These are phyloP conservation scores for Coenobita brevimanus DNA, from an alignment of 1,140 invertebrate species.

Conservation along the genomic window DNA sequence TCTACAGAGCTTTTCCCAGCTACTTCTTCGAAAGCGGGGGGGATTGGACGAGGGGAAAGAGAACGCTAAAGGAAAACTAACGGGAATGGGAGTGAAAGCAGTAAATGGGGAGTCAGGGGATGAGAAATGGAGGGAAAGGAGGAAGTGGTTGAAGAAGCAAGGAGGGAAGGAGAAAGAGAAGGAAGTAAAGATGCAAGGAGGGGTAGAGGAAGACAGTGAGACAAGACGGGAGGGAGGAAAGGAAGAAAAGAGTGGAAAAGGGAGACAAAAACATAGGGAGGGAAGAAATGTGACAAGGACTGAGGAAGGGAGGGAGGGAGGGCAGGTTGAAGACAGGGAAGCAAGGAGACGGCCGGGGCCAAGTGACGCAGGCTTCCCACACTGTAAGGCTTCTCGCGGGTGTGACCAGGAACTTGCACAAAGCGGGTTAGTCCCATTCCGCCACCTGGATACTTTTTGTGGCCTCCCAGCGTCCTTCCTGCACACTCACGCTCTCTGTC, in stretches of 20 bases:
- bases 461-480: too few species aligned
- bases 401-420: too few species aligned
- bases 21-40: too few species aligned
- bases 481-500: too few species aligned
- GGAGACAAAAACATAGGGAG: background rate
- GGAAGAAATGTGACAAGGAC: slow-evolving; percentile 35
- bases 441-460: too few species aligned
- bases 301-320: slow-evolving; percentile 31
- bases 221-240: slow-evolving; percentile 13
- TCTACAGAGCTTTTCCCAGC: too few species aligned
- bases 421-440: too few species aligned
- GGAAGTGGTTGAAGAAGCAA: background rate
- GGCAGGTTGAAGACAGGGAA: slow-evolving; percentile 35
- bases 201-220: background rate
- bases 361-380: background rate
- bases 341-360: slow-evolving; percentile 40
- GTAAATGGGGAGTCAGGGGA: background rate
- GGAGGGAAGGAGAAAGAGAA: background rate
- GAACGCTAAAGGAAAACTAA: background rate
- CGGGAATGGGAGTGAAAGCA: background rate
- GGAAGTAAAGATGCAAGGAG: background rate
- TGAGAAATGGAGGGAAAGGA: background rate
- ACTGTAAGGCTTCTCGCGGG: slow-evolving; percentile 4
- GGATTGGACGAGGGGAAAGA: background rate
- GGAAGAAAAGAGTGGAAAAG: background rate